Evolutionary conservation across 2,888 invertebrate species (phyloP), one percentile per base, ranked within the genome.

Genomic region (Cheilosia pagana): DNA sequence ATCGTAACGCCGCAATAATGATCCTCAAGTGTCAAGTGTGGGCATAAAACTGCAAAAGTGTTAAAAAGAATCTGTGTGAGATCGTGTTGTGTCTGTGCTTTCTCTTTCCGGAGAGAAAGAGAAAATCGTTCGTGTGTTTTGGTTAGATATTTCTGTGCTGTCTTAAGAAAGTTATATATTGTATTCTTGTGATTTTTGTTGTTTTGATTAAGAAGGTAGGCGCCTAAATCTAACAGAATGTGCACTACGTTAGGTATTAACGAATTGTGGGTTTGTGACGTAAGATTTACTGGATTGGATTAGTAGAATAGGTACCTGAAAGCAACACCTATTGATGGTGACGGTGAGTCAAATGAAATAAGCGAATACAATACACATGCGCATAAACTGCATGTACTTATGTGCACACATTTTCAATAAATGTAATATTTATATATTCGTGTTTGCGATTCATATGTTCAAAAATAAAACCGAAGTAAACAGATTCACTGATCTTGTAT

Each of bases 21-120:
- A 70, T 70, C 70, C 63, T 55, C 63, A 74, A 74, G 74, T 74
- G 74, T 65, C 63, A 74, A 74, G 55, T 55, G 74, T 63, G 63
- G 55, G 63, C 35, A 65, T 53, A 52, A 23, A 43, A 55, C 62
- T 72, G 72, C 72, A 55, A 55, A 63, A 65, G 63, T 74, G 57
- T 63, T 74, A 48, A 72, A 35, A 72, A 55, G 63, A 57, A 65
- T 74, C 74, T 57, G 23, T 63, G 60, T 72, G 62, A 8, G 60
- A 52, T 62, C 31, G 28, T 31, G 10, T n/a, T 62, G 48, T 48
- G 4, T 63, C 48, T 65, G 50, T 63, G 74, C 55, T 63, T 74
- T 63, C 74, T 74, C 74, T 74, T 55, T 63, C 60, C 60, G 43
- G 72, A 63, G 52, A 43, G 72, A 70, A 72, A 72, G 72, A 72